Percentiles rank a stretch among this genome's conserved stretches.
Conservation (phyloP, 2,113 vertebrate genomes). For the Colinus virginianus region DNA sequence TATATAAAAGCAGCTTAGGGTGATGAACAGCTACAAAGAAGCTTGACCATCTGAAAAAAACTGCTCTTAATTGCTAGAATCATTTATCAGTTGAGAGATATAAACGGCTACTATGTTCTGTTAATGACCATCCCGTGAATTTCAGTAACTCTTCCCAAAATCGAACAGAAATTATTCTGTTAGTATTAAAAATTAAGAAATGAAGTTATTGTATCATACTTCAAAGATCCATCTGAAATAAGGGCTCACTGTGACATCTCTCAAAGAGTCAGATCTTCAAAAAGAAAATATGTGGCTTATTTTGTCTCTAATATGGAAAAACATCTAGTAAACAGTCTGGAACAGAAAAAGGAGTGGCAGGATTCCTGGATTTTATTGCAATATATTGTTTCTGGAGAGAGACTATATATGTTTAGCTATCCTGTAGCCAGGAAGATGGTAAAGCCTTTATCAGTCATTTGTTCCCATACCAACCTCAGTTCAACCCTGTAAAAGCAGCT, state of each 20-base stretch:
- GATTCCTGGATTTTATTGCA: not conserved
- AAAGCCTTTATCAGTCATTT: not conserved
- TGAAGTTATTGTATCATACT: not conserved
- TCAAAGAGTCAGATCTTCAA: not conserved
- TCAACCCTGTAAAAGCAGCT: not conserved
- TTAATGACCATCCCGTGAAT: not conserved
- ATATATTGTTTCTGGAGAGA: not conserved
- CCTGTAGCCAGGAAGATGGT: not conserved
- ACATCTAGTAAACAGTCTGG: not conserved
- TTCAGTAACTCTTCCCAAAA: not conserved
- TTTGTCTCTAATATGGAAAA: not conserved
- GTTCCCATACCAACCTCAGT: not conserved
- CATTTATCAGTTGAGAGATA: not conserved
- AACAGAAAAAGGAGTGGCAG: not conserved
- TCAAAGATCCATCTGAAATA: not conserved
- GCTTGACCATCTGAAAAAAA: not conserved
- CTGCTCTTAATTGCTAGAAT: not conserved
- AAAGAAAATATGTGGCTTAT: too few relatives aligned
- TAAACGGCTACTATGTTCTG: not conserved
- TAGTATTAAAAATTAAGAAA: not conserved
- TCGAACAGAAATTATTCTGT: not conserved
- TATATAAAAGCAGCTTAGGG: not conserved
- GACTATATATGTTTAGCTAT: not conserved
- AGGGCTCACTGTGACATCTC: not conserved
- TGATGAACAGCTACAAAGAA: not conserved